Evolutionary conservation across 2,113 vertebrate genomes (phyloP).

Genomic region (Zapornia atra): DNA sequence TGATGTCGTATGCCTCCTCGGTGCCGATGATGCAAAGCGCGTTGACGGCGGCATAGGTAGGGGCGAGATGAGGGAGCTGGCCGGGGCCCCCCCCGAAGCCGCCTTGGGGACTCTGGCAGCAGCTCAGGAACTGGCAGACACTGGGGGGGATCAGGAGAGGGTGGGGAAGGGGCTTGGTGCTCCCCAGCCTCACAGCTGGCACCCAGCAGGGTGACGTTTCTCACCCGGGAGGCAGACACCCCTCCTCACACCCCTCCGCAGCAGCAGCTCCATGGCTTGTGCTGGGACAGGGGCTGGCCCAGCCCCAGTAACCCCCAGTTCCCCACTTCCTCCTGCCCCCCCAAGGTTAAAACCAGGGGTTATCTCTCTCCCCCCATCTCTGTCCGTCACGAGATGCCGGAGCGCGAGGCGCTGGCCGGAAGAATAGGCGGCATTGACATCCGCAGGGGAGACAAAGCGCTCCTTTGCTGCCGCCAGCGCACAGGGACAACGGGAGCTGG

Average conservation of each 20-base stretch:
- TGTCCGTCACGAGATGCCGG: slow-evolving; percentile 56
- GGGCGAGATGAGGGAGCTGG: slow-evolving; percentile 93
- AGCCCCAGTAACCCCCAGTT: not conserved
- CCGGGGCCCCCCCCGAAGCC: slow-evolving; percentile 92
- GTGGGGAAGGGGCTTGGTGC: not conserved
- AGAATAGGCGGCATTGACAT: slow-evolving; percentile 75
- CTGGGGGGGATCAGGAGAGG: slow-evolving; percentile 57
- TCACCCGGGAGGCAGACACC: not conserved
- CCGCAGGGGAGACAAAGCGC: slow-evolving; percentile 67
- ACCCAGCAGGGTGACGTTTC: not conserved
- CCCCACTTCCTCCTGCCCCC: not conserved
- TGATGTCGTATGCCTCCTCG: slow-evolving; percentile 87
- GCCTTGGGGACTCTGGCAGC: slow-evolving; percentile 88
- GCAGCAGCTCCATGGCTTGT: too few relatives aligned
- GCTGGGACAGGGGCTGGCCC: too few relatives aligned
- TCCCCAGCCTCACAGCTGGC: not conserved
- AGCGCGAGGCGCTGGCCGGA: not conserved
- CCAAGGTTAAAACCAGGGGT: not conserved
- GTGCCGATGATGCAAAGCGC: slow-evolving; percentile 96
- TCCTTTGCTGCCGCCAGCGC: slow-evolving; percentile 57
- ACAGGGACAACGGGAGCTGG: slow-evolving; percentile 21
- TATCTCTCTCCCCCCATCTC: slow-evolving; percentile 1
- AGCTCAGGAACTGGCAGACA: slow-evolving; percentile 90
- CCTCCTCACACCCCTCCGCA: not conserved
- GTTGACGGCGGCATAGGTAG: slow-evolving; percentile 93